A percentile compares a stretch with the other conserved stretches of the same genome.
phyloP scores from a whole-genome alignment of 2,113 vertebrate species.

The Xenopus laevis region DNA sequence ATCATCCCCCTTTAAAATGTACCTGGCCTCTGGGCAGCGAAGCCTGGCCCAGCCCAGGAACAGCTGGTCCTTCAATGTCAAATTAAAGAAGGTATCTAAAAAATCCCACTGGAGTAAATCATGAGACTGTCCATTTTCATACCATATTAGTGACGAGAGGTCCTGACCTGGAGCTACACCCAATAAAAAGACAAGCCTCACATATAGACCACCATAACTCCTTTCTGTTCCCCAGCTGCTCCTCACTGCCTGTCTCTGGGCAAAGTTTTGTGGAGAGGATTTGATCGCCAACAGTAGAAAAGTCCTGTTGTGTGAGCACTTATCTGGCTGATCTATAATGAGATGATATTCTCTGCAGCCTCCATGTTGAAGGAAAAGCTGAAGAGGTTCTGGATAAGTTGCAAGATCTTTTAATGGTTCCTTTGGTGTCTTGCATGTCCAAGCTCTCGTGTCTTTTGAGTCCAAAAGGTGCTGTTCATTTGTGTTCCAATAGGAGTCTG shows the following conservation, averaged over 20 bases:
- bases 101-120: constrained; percentile 85
- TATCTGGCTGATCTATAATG: constrained; percentile 61
- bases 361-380: constrained; percentile 73
- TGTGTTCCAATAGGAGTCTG: constrained; percentile 73
- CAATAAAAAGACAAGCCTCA: constrained; percentile 75
- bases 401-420: constrained; percentile 55
- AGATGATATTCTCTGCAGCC: constrained; percentile 69
- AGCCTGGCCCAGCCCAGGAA: constrained; percentile 73
- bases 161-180: constrained; percentile 66
- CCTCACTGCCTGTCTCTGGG: constrained; percentile 77
- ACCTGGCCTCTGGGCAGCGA: constrained; percentile 62
- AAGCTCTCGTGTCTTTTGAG: not conserved
- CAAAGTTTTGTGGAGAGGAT: constrained; percentile 73
- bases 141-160: constrained; percentile 64
- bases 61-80: constrained; percentile 77
- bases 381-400: constrained; percentile 66
- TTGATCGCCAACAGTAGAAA: constrained; percentile 82
- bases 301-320: constrained; percentile 58
- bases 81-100: constrained; percentile 79
- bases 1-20: constrained; percentile 76
- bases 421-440: constrained; percentile 4
- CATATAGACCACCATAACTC: constrained; percentile 48
- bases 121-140: constrained; percentile 61
- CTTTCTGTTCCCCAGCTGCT: constrained; percentile 76
- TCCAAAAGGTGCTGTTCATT: constrained; percentile 66